Base-by-base conservation (phyloP, 1,140 invertebrate species). In the Drosophila parvula region DNA sequence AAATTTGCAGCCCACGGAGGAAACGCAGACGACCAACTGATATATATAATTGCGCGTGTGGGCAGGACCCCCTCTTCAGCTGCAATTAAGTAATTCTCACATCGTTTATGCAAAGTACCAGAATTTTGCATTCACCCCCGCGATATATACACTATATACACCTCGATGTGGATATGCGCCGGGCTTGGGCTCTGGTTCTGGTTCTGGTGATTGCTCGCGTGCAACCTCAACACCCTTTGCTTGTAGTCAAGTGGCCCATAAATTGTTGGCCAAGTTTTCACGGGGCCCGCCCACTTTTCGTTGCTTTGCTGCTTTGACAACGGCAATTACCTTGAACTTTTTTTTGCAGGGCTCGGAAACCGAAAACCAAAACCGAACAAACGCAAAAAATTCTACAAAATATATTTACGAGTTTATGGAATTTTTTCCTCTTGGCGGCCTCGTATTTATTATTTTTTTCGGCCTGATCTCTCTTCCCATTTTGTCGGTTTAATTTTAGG, bases 41-140 rank as follows among this genome's bases (percentile, higher is more conserved):
- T 53, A 58, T 27, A 63, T 55, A 53, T 68, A 71, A 59, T 41
- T 71, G 65, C 53, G 4, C 40, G 27, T 58, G 65, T 70, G 69
- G 68, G 68, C 43, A 32, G 22, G 38, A n/a, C 53, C 60, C 55
- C 51, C 61, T 55, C 38, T 69, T 47, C 77, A 71, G 60, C 55
- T 79, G 81, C 85, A 89, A 89, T 89, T 89, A 89, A 90, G 85
- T 89, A 89, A 89, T 89, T 89, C 85, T 90, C 85, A 89, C 85
- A 90, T 90, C 85, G 85, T 89, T 89, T 89, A 89, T 89, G 85
- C 85, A 89, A 89, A 89, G 81, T 81, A 85, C 81, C 56, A 63
- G 65, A 71, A 63, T 76, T 79, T 78, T 62, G 55, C 73, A 51
- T 55, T 48, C 73, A 57, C 62, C 65, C 56, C 45, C 30, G 38